Base-by-base conservation (phyloP, 2,113 vertebrate species). In the Carettochelys insculpta region DNA sequence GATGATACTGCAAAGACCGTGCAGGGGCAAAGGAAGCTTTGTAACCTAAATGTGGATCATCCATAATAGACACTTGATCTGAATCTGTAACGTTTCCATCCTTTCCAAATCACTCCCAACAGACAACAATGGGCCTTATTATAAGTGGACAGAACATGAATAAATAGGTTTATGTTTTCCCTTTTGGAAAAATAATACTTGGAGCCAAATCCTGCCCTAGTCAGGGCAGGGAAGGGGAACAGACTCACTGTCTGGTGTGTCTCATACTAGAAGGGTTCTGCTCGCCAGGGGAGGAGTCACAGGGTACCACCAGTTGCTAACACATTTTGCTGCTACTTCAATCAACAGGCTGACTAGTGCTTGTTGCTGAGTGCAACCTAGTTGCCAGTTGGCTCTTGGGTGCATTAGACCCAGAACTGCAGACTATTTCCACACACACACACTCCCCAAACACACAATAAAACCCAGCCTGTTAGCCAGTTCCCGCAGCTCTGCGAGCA, bases 191-290 rank as follows among this genome's bases (percentile, higher is more conserved):
- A 87, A 52, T 20, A 84, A 51, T 22, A 41, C 1, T 1, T 29
- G 17, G 53, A 45, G 77, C 53, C n/a, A 41, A 38, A 31, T 47
- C 10, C 51, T 85, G 53, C 41, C 80, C 75, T 61, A 29, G 1
- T 6, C 71, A 43, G 52, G 38, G 25, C 1, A 52, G n/a, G 20
- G 56, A 54, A 83, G 22, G 27, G 24, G 29, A 78, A 20, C 11
- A 76, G 79, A 47, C 43, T 34, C 41, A 9, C 22, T 19, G 45
- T 54, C 83, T 41, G 27, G 38, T 2, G 43, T 8, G 19, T 56
- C 22, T 13, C 53, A 0, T 73, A 73, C 48, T 79, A 1, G 0
- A 3, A n/a, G 65, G 85, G 54, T 1, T 41, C 43, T 77, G 41
- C 79, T 71, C 71, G 77, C 20, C 51, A 48, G 1, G 27, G 43